A percentile compares a stretch with the other conserved stretches of the same genome.
phyloP scores from a whole-genome alignment of 2,797 vertebrate species.

The Rhabdomys pumilio region DNA sequence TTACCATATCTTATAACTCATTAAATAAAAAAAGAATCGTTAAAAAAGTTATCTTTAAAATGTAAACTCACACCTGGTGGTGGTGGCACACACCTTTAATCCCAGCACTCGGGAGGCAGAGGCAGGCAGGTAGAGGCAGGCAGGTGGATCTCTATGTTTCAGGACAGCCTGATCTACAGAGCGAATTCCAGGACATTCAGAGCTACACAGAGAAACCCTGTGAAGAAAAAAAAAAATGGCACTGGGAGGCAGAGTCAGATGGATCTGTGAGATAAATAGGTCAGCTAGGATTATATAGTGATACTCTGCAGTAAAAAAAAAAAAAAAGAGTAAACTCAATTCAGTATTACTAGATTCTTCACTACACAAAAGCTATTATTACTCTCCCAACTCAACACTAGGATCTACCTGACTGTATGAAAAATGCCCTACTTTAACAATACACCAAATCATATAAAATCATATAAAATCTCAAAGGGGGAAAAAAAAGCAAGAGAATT shows the following conservation, averaged over 20 bases:
- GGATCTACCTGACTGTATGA: constrained; percentile 47
- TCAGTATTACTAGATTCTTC: constrained; percentile 70
- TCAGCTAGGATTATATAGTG: neutral
- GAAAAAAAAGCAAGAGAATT: neutral
- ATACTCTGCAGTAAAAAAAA: neutral
- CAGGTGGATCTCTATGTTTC: neutral
- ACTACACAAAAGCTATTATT: constrained; percentile 70
- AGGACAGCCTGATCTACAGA: neutral
- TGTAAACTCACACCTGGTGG: neutral
- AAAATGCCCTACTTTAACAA: constrained; percentile 53
- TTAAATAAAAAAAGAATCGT: neutral
- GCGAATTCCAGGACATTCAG: neutral
- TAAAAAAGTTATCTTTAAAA: neutral
- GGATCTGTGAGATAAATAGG: neutral
- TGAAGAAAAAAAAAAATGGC: neutral
- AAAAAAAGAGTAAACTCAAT: constrained; percentile 51
- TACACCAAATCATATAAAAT: constrained; percentile 45
- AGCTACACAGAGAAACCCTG: neutral
- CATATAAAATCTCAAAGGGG: constrained; percentile 50
- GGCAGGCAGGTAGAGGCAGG: neutral
- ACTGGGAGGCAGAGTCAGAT: neutral
- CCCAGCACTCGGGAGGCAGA: neutral
- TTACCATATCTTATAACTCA: neutral
- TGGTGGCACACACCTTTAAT: neutral
- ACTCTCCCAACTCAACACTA: constrained; percentile 67